A percentile compares a stretch with the other conserved stretches of the same genome.
Conservation (phyloP, 2,113 vertebrate species). For the Gambusia holbrooki region DNA sequence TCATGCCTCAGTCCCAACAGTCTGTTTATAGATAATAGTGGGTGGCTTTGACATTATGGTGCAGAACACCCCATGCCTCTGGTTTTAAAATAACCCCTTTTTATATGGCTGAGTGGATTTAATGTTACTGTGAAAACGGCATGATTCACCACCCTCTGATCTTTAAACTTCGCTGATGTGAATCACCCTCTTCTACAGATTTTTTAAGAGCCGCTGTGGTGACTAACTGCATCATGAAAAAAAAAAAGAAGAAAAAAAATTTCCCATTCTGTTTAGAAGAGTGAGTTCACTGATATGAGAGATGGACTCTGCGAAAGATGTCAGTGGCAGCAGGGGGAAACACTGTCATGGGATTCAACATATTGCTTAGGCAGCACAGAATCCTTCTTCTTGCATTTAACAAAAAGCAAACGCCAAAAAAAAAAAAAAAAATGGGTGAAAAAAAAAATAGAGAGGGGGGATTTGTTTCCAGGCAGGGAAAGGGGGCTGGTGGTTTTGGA, state of each 20-base stretch:
- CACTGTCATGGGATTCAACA: slow-evolving; percentile 24
- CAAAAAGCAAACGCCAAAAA: background rate
- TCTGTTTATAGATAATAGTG: slow-evolving; percentile 65
- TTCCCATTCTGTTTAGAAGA: slow-evolving; percentile 23
- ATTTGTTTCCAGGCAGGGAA: slow-evolving; percentile 38
- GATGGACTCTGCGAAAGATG: slow-evolving; percentile 26
- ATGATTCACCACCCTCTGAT: slow-evolving; percentile 70
- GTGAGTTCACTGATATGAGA: slow-evolving; percentile 58
- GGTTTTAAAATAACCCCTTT: slow-evolving; percentile 54
- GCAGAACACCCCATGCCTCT: slow-evolving; percentile 58
- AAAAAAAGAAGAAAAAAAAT: slow-evolving; percentile 16
- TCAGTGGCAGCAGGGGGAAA: slow-evolving; percentile 27
- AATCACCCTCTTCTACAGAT: slow-evolving; percentile 60
- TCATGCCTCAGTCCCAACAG: slow-evolving; percentile 58
- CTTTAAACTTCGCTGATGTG: slow-evolving; percentile 61
- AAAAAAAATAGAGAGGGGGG: slow-evolving; percentile 9
- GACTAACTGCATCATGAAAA: slow-evolving; percentile 44
- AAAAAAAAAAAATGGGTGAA: slow-evolving; percentile 15
- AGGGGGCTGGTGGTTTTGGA: slow-evolving; percentile 55
- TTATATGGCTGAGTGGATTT: slow-evolving; percentile 64
- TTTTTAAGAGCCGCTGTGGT: slow-evolving; percentile 58
- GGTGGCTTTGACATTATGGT: slow-evolving; percentile 60
- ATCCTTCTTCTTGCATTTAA: slow-evolving; percentile 4
- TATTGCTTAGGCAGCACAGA: slow-evolving; percentile 5
- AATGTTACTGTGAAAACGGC: slow-evolving; percentile 51